A percentile compares a stretch with the other conserved stretches of the same genome.
Evolutionary conservation across 2,888 invertebrate species (phyloP).

Genomic region (Euzetes globulus): DNA sequence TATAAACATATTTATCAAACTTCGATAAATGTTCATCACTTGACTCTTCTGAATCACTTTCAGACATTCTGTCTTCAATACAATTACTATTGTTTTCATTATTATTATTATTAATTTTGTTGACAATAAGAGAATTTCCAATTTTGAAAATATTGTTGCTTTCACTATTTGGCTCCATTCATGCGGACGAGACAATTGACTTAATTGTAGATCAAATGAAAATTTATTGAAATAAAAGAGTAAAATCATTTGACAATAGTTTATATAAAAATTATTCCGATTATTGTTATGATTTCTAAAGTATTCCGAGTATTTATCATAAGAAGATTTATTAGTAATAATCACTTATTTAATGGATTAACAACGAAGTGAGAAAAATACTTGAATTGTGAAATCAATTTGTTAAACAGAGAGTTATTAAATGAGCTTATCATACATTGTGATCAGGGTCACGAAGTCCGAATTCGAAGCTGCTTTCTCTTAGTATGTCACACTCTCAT

Average conservation of each 20-base stretch:
- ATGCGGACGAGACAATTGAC: background rate
- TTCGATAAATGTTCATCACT: background rate
- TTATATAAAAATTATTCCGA: background rate
- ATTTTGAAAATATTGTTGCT: background rate
- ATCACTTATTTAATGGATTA: background rate
- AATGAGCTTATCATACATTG: too few relatives aligned
- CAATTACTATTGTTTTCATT: background rate
- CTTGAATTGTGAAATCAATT: too few relatives aligned
- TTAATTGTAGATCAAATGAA: background rate
- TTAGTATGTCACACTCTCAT: too few relatives aligned
- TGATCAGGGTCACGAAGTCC: too few relatives aligned
- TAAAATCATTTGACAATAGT: background rate
- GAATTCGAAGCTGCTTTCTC: too few relatives aligned
- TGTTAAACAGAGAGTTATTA: too few relatives aligned
- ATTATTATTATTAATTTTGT: background rate
- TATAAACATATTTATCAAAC: slow-evolving; percentile 23
- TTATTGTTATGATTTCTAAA: slow-evolving; percentile 1
- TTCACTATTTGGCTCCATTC: background rate
- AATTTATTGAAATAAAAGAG: background rate
- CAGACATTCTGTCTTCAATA: background rate
- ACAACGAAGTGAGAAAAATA: background rate
- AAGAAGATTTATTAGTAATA: background rate
- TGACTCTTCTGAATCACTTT: background rate
- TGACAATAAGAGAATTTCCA: background rate
- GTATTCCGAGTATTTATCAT: background rate